These are phyloP conservation scores for Chlamydotis undulata DNA, from an alignment of 2,113 vertebrate genomes.

Conservation along the genomic window DNA sequence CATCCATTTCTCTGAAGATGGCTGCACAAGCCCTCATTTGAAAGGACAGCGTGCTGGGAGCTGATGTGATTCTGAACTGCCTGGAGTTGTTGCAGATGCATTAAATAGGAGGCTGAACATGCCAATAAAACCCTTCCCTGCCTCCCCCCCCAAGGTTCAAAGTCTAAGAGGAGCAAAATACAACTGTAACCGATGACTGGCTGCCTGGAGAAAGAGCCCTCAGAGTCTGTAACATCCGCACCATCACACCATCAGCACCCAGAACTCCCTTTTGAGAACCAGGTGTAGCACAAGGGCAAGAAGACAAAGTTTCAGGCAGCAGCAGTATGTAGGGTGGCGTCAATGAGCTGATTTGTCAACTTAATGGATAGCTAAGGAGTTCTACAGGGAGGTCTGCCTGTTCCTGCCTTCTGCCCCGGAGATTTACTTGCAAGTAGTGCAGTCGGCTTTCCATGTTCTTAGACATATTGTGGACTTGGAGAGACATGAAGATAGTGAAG, in stretches of 20 bases:
- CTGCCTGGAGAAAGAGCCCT: neutral
- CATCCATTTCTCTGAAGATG: neutral
- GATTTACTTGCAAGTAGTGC: neutral
- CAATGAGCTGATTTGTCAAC: neutral
- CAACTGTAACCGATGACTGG: neutral
- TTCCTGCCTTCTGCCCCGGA: neutral
- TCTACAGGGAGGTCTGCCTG: neutral
- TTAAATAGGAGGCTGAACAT: neutral
- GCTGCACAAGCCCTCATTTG: neutral
- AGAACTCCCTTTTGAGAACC: neutral
- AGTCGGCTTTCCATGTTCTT: constrained; percentile 1
- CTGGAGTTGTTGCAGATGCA: neutral
- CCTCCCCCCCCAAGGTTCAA: neutral
- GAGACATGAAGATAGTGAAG: neutral
- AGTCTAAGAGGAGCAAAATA: neutral
- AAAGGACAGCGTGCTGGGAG: neutral
- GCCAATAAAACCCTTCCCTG: neutral
- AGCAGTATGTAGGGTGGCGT: neutral
- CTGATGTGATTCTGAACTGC: neutral
- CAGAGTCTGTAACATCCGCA: neutral
- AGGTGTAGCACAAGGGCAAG: neutral
- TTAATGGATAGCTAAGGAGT: neutral
- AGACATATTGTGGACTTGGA: neutral
- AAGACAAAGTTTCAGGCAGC: neutral
- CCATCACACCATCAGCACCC: neutral